A percentile compares a stretch with the other conserved stretches of the same genome.
These are phyloP conservation scores for Lamellibrachia satsuma DNA, from an alignment of 2,888 invertebrate genomes.

Conservation along the genomic window DNA sequence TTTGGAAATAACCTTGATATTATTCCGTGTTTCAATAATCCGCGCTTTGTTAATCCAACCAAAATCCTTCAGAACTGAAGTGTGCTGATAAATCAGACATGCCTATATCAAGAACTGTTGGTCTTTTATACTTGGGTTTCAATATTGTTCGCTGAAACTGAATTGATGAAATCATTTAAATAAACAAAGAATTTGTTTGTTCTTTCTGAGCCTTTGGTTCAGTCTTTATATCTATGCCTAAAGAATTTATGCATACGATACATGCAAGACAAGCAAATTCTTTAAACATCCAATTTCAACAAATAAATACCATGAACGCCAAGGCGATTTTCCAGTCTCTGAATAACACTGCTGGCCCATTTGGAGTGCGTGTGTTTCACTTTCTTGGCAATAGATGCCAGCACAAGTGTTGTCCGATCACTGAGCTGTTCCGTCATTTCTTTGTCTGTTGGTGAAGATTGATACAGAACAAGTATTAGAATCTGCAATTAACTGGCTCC, in stretches of 20 bases:
- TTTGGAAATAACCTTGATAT: too few species aligned
- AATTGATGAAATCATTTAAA: too few species aligned
- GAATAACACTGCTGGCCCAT: neutral
- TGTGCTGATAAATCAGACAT: too few species aligned
- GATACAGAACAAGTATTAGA: neutral
- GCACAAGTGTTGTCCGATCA: neutral
- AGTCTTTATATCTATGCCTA: neutral
- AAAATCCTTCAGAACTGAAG: too few species aligned
- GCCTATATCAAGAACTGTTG: too few species aligned
- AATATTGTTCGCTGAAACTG: too few species aligned
- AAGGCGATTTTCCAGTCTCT: slow-evolving; percentile 13
- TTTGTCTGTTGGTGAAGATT: neutral
- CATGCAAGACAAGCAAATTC: neutral
- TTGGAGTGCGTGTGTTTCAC: neutral
- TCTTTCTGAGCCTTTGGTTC: too few species aligned
- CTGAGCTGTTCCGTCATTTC: neutral
- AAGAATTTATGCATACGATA: neutral
- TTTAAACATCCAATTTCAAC: neutral
- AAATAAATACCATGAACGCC: neutral
- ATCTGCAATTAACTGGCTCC: too few species aligned
- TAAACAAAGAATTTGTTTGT: too few species aligned
- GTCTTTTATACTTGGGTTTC: too few species aligned
- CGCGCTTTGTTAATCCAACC: too few species aligned
- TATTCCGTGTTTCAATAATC: too few species aligned
- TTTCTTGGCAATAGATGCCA: neutral